Evolutionary conservation across 37 sponge, comb jelly and placozoan genomes (phyloP), one percentile per base, ranked within the genome.

Genomic region (Dysidea cf. avara): DNA sequence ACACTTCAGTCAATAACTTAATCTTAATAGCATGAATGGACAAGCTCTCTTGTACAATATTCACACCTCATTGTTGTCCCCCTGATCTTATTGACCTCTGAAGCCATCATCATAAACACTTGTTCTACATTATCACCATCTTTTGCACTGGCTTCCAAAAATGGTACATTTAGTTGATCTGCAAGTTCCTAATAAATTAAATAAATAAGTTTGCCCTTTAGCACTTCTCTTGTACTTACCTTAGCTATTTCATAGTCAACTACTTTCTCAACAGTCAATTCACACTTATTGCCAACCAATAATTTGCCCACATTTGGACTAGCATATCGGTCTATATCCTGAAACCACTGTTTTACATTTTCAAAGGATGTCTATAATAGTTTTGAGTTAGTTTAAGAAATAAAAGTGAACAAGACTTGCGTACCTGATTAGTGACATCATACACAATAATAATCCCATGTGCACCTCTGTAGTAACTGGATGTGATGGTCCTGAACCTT

Each of bases 241-340:
- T 97, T 97, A 12, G 95, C 92, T 69, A 87, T 96, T 49, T 89
- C 89, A 72, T 76, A 96, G 74, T 96, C 96, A n/a, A 96, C 92
- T 20, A 92, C 92, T 60, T 94, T 97, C 80, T 94, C 94, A 75
- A 83, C 80, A 3, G 95, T 91, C 68, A 94, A 53, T 35, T 97
- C 99, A 77, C 90, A 88, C 83, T 97, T 94, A 80, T 97, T 97
- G 35, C 99, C 99, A 21, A 97, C 99, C 22, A 97, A 79, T 37
- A 97, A 77, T 80, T 91, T 97, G 66, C 86, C 86, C 33, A 94
- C 95, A 63, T 82, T 77, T 36, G 85, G 92, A 37, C 95, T 87
- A 18, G 95, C 99, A 72, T 97, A 97, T 52, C 95, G 81, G 53
- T 97, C 99, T 69, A 97, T 97, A 64, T 97, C 95, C 56, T 97